Evolutionary conservation across 2,113 vertebrate genomes (phyloP).

Genomic region (Pterocles burchelli): DNA sequence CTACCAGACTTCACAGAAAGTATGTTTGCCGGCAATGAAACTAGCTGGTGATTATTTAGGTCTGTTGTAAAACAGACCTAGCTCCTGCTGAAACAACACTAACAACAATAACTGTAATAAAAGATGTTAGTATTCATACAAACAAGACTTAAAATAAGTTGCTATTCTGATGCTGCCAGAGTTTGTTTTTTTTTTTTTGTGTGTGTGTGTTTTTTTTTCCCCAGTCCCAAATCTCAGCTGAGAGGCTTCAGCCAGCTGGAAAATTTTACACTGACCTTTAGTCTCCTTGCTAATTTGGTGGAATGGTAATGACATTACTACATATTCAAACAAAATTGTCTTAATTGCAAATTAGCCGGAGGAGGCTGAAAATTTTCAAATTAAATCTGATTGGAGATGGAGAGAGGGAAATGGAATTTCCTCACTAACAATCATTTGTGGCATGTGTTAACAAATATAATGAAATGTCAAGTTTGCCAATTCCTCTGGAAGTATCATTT

Average conservation of each 20-base stretch:
- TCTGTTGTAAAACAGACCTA: slow-evolving; percentile 73
- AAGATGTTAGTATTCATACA: slow-evolving; percentile 32
- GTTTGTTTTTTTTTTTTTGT: neutral
- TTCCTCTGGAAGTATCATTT: slow-evolving; percentile 87
- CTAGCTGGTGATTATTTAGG: slow-evolving; percentile 70
- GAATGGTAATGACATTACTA: slow-evolving; percentile 99
- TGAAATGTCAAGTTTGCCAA: slow-evolving; percentile 96
- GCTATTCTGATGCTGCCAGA: slow-evolving; percentile 74
- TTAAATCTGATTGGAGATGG: slow-evolving; percentile 89
- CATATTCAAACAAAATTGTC: slow-evolving; percentile 98
- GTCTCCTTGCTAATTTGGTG: slow-evolving; percentile 92
- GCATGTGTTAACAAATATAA: slow-evolving; percentile 96
- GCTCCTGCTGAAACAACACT: slow-evolving; percentile 45
- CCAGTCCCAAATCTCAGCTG: slow-evolving; percentile 89
- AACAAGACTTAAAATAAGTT: slow-evolving; percentile 75
- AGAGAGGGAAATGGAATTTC: slow-evolving; percentile 89
- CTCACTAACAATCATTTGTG: slow-evolving; percentile 90
- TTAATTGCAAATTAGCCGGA: slow-evolving; percentile 97
- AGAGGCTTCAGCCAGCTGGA: slow-evolving; percentile 93
- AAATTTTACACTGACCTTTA: slow-evolving; percentile 97
- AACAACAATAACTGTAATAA: slow-evolving; percentile 23
- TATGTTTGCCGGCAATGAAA: slow-evolving; percentile 66
- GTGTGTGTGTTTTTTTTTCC: slow-evolving; percentile 48
- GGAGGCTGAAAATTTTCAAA: slow-evolving; percentile 90
- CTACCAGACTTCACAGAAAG: slow-evolving; percentile 74